A percentile compares a stretch with the other conserved stretches of the same genome.
Evolutionary conservation across 1,140 invertebrate genomes (phyloP).

Genomic region (Anastrepha obliqua): DNA sequence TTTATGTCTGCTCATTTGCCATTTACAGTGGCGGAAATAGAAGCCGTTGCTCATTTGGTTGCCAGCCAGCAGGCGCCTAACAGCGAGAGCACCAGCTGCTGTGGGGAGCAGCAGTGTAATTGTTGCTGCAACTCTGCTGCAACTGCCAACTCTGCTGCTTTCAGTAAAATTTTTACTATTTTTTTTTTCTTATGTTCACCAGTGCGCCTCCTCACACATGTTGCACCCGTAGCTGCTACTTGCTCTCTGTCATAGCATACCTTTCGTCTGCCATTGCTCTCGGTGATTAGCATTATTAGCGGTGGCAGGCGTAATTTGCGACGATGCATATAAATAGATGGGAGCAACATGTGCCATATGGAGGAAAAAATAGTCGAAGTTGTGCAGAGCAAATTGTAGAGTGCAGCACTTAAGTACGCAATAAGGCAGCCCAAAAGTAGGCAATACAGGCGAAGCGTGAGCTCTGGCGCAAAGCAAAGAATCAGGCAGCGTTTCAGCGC

Average conservation of each 20-base stretch:
- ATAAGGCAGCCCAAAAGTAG: slow-evolving; percentile 3
- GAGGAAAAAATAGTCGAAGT: neutral
- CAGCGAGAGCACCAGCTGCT: neutral
- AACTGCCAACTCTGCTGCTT: neutral
- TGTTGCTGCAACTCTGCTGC: slow-evolving; percentile 22
- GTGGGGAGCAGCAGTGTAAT: neutral
- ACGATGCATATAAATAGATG: slow-evolving; percentile 6
- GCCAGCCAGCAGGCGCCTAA: neutral
- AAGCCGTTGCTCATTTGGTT: slow-evolving; percentile 2
- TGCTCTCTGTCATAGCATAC: neutral
- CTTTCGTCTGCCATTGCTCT: neutral
- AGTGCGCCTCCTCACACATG: neutral
- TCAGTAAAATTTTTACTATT: neutral
- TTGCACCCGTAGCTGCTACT: neutral
- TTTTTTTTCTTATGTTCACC: neutral
- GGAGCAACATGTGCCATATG: no score
- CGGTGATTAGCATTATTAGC: slow-evolving; percentile 11
- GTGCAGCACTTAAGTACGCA: neutral
- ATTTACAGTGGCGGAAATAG: slow-evolving; percentile 45
- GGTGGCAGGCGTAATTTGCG: neutral
- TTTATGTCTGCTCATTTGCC: slow-evolving; percentile 47
- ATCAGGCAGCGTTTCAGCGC: no score
- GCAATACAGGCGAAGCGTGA: neutral
- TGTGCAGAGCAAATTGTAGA: neutral
- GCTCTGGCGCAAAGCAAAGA: neutral